A percentile compares a stretch with the other conserved stretches of the same genome.
These are phyloP conservation scores for Glyphotaelius pellucidus DNA, from an alignment of 2,888 invertebrate genomes.

Conservation along the genomic window DNA sequence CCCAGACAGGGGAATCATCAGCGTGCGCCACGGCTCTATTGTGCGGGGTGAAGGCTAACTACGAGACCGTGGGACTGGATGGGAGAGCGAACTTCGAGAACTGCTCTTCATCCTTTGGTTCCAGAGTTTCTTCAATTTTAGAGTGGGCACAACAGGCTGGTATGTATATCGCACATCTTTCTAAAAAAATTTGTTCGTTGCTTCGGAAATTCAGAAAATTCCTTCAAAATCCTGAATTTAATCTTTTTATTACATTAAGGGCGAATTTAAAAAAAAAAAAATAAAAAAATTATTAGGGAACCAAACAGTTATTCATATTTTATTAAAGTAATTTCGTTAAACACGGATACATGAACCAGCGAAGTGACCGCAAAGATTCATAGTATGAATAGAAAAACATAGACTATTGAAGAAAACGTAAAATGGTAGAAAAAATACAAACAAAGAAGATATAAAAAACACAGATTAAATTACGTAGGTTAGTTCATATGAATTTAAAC, in stretches of 20 bases:
- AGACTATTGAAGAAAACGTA: too few relatives aligned
- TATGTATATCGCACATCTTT: constrained; percentile 68
- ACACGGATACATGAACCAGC: too few relatives aligned
- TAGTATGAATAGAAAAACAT: too few relatives aligned
- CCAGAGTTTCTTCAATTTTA: constrained; percentile 80
- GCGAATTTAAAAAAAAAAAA: too few relatives aligned
- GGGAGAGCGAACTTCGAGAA: constrained; percentile 80
- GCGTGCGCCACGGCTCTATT: constrained; percentile 85
- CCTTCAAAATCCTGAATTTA: not conserved
- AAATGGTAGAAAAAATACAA: too few relatives aligned
- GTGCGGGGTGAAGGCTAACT: constrained; percentile 84
- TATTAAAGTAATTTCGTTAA: too few relatives aligned
- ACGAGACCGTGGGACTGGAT: constrained; percentile 82
- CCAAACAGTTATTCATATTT: too few relatives aligned
- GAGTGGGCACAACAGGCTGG: constrained; percentile 83
- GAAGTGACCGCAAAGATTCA: too few relatives aligned
- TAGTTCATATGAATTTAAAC: too few relatives aligned
- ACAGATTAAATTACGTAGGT: too few relatives aligned
- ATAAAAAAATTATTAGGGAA: too few relatives aligned
- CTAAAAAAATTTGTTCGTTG: not conserved
- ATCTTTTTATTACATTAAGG: not conserved
- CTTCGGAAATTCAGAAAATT: not conserved
- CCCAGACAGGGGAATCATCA: constrained; percentile 85
- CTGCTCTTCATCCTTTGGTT: constrained; percentile 78
- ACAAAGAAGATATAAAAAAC: too few relatives aligned